Evolutionary conservation across 2,797 vertebrate genomes (phyloP), one percentile per base, ranked within the genome.

Genomic region (Fratercula arctica): DNA sequence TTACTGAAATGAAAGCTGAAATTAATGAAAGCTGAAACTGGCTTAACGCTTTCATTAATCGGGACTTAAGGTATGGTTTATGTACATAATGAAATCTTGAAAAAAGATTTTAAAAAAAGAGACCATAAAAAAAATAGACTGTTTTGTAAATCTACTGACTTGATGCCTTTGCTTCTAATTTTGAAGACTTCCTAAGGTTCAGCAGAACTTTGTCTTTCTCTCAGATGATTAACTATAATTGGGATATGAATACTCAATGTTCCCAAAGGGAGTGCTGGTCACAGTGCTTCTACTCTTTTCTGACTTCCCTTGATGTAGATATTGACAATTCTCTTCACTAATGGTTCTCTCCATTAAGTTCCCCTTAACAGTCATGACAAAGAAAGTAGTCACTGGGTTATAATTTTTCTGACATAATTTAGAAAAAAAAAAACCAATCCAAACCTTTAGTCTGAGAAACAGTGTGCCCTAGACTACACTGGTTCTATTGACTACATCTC

Each of bases 391-490:
- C n/a, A 17, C 16, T 43, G n/a, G 5, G 7, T 80, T 88, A 23
- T 16, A 53, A 10, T 45, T 73, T 85, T 83, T 46, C 24, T 26
- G 31, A 51, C 0, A 0, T 59, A 74, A 69, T 53, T 70, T 56
- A 43, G 26, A 8, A 50, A 21, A 1, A 6, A 23, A 33, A 59
- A 4, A 28, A 29, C 9, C 26, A 9, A 1, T 1, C 4, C 19
- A 54, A 6, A n/a, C 25, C 13, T 35, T 45, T n/a, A 63, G 25
- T 70, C 28, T 57, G 56, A 87, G 37, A 72, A 68, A 15, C 18
- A 25, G 57, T 59, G 23, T 46, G 13, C 56, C 6, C 10, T 68
- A 35, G 21, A 60, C 26, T 56, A 0, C 26, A 6, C 5, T 43
- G 16, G 4, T 74, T 79, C 51, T 75, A 1, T 64, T 69, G 33